Percentiles rank a stretch among this genome's conserved stretches.
phyloP scores from a whole-genome alignment of 2,797 vertebrate genomes.

The Psittacula derbiana region DNA sequence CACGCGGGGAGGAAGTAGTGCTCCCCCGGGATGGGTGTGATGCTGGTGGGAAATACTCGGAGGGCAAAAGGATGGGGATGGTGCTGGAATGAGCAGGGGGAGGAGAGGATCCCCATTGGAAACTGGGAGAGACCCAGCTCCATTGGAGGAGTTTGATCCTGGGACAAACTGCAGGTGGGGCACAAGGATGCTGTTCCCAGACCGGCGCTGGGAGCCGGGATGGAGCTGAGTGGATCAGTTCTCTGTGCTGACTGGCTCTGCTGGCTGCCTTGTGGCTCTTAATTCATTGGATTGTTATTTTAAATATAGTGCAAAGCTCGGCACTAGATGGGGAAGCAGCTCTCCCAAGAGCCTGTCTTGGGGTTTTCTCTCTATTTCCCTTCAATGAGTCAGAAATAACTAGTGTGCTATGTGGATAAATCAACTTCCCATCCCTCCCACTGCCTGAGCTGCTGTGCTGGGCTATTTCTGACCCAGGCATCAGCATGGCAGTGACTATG shows the following conservation, averaged over 20 bases:
- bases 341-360: neutral
- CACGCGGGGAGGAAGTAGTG: fast-evolving
- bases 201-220: fast-evolving
- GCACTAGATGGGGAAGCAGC: fast-evolving
- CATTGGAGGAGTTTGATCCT: fast-evolving
- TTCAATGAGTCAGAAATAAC: neutral
- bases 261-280: fast-evolving
- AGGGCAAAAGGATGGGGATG: fast-evolving
- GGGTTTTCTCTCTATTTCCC: neutral
- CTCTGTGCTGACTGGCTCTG: fast-evolving
- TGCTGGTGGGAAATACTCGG: neutral
- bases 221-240: fast-evolving
- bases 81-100: neutral
- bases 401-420: neutral
- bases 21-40: fast-evolving
- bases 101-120: fast-evolving
- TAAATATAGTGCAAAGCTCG: neutral
- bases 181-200: fast-evolving
- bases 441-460: neutral
- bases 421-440: neutral
- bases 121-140: neutral
- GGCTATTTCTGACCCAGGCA: neutral
- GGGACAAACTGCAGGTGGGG: neutral
- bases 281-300: neutral
- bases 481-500: neutral